Evolutionary conservation across 2,113 vertebrate species (phyloP).

Genomic region (Oceanites oceanicus): DNA sequence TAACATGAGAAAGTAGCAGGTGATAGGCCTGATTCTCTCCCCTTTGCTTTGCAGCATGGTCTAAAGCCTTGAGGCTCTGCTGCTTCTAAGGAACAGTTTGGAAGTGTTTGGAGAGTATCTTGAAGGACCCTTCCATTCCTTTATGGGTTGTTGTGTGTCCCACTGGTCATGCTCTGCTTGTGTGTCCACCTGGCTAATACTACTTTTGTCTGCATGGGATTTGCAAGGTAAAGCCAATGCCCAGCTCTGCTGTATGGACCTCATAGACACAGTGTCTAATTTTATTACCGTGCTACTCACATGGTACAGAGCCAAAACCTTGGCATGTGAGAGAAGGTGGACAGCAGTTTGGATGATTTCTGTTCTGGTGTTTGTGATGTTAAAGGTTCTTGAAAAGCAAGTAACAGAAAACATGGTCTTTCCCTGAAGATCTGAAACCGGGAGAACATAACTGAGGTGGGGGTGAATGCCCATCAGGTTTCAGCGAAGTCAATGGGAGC

Average conservation of each 20-base stretch:
- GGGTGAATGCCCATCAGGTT: not conserved
- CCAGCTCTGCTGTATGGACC: not conserved
- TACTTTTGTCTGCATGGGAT: not conserved
- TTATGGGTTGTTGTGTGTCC: not conserved
- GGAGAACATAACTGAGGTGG: not conserved
- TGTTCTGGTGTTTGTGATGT: not conserved
- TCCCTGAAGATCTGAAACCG: not conserved
- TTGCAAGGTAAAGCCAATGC: not conserved
- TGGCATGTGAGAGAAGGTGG: not conserved
- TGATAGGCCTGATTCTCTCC: slow-evolving; percentile 67
- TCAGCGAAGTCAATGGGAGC: not conserved
- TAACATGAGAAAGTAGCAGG: slow-evolving; percentile 78
- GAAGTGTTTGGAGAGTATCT: not conserved
- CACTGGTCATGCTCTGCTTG: not conserved
- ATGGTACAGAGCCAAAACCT: not conserved
- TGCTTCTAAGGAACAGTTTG: not conserved
- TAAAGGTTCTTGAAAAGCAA: not conserved
- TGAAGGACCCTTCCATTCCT: not conserved
- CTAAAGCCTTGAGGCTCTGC: not conserved
- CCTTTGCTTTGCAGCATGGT: not conserved
- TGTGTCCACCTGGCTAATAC: not conserved
- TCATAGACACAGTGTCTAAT: not conserved
- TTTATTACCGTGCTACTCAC: not conserved
- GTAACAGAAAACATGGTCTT: not conserved
- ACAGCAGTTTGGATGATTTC: not conserved